A percentile compares a stretch with the other conserved stretches of the same genome.
These are phyloP conservation scores for Semaprochilodus insignis DNA, from an alignment of 2,797 vertebrate genomes.

Conservation along the genomic window DNA sequence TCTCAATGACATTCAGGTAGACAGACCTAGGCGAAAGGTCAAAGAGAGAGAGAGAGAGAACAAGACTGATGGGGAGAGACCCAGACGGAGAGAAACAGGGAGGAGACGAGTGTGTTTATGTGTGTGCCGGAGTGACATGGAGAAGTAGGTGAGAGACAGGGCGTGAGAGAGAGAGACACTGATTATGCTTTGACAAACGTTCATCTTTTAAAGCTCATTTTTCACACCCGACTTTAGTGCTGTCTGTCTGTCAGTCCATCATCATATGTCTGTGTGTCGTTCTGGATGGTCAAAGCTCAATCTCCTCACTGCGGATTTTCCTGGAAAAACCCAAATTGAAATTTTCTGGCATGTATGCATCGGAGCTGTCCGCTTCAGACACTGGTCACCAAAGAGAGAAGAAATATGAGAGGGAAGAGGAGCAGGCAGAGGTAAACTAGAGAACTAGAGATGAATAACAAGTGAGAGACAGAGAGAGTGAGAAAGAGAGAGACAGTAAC, in stretches of 20 bases:
- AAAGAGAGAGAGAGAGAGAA: neutral
- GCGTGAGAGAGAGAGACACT: neutral
- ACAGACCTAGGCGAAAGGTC: neutral
- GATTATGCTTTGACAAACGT: slow-evolving; percentile 28
- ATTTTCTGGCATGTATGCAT: slow-evolving; percentile 30
- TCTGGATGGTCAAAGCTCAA: neutral
- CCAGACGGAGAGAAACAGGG: neutral
- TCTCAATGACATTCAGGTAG: neutral
- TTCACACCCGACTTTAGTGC: neutral
- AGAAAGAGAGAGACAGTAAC: neutral
- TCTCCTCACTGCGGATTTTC: slow-evolving; percentile 27
- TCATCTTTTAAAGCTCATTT: slow-evolving; percentile 6
- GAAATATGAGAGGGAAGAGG: neutral
- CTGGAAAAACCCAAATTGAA: slow-evolving; percentile 44
- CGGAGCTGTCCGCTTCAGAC: slow-evolving; percentile 30
- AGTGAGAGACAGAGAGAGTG: neutral
- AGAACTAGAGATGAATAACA: neutral
- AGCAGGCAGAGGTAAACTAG: neutral
- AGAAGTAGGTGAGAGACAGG: slow-evolving; percentile 13
- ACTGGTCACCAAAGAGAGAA: slow-evolving; percentile 20
- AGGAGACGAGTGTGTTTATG: neutral
- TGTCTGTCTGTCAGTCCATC: slow-evolving; percentile 8
- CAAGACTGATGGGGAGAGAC: slow-evolving; percentile 29
- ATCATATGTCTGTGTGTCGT: neutral
- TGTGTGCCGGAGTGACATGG: neutral